Evolutionary conservation across 2,888 invertebrate genomes (phyloP), one percentile per base, ranked within the genome.

Genomic region (Plebejus anna): DNA sequence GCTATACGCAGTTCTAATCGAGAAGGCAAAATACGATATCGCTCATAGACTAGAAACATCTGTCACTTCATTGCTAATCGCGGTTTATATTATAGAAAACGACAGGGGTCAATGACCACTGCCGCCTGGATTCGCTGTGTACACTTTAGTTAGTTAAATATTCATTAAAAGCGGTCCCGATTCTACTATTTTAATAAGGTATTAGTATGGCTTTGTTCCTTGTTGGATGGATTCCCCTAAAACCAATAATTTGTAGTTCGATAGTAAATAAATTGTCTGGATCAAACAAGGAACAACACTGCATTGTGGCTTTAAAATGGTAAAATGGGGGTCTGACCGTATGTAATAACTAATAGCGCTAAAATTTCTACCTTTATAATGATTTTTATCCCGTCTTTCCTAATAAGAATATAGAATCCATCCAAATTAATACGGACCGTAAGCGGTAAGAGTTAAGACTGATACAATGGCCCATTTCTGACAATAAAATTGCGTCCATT

Each of bases 401-500:
- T 51, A 47, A 42, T 72, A 28, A 47, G 28, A 47, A 13, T 72
- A 72, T 47, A 47, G 79, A 79, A 75, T 89, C 89, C 89, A 87
- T 89, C 88, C 88, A 86, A 80, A 79, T 80, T 80, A 80, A 81
- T 82, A 83, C 83, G 82, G 83, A 83, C 81, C 77, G 77, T 81
- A 90, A 22, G 22, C 22, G 22, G 22, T 22, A 22, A 22, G 22
- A 22, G 22, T 22, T 22, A 22, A 90, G 90, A 90, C 90, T 90
- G 90, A 90, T 82, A 78, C 83, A 80, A 80, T 80, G 78, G 83
- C 84, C 83, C 82, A 82, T 84, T 82, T 81, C 84, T 85, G 89
- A 90, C 89, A 90, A 89, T 90, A 90, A 88, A 82, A 78, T 87
- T 86, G 82, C 89, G 89, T 90, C 90, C 89, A 86, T 81, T 80